Conservation (phyloP, 2,888 invertebrate genomes). For the Stenotaenia linearis region DNA sequence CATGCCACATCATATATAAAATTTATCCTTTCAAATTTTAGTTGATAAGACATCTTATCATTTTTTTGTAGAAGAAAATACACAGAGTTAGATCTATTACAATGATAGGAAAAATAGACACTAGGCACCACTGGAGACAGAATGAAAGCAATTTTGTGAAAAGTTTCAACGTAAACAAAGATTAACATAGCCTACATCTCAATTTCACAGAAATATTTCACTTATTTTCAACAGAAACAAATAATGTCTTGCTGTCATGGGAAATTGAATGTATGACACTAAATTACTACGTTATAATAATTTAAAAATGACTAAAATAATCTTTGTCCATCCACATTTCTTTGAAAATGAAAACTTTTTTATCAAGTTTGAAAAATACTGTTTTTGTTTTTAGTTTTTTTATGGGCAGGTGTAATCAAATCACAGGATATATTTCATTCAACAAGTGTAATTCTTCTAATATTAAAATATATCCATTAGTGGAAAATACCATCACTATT, state of each 20-base stretch:
- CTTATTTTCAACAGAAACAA: not conserved
- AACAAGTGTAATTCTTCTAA: slow-evolving; percentile 32
- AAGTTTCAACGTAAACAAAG: not conserved
- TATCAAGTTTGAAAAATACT: slow-evolving; percentile 10
- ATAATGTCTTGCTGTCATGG: not conserved
- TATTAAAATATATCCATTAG: slow-evolving; percentile 36
- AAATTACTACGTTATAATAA: not conserved
- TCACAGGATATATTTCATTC: slow-evolving; percentile 34
- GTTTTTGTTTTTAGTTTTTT: not conserved
- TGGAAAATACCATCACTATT: slow-evolving; percentile 35
- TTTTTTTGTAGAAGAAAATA: slow-evolving; percentile 17
- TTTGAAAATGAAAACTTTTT: not conserved
- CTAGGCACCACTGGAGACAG: slow-evolving; percentile 24
- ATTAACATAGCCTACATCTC: not conserved
- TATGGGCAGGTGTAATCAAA: slow-evolving; percentile 27
- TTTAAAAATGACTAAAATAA: not conserved
- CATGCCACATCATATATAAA: slow-evolving; percentile 10
- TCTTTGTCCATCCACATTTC: not conserved
- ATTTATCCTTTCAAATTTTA: slow-evolving; percentile 1
- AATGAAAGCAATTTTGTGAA: not conserved
- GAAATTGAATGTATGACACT: not conserved
- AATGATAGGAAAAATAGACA: slow-evolving; percentile 26
- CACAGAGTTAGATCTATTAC: slow-evolving; percentile 19
- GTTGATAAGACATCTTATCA: not conserved
- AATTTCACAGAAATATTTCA: not conserved